Evolutionary conservation across 1,140 invertebrate genomes (phyloP).

Genomic region (Drosophila equinoxialis): DNA sequence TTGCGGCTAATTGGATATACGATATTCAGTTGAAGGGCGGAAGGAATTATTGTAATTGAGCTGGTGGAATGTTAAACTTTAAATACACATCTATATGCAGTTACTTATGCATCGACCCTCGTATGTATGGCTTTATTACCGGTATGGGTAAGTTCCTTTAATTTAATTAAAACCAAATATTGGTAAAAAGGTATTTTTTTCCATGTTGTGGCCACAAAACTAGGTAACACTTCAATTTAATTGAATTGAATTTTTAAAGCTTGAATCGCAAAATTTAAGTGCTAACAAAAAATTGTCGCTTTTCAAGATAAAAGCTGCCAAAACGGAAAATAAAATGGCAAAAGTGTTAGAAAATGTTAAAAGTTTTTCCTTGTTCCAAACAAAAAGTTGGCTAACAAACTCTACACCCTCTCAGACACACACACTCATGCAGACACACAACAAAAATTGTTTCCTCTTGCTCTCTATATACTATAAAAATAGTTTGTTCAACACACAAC

Average conservation of each 20-base stretch:
- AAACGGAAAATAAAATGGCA: slow-evolving; percentile 35
- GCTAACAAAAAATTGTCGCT: slow-evolving; percentile 27
- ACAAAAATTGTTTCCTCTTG: background rate
- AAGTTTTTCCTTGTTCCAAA: slow-evolving; percentile 59
- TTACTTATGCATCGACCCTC: background rate
- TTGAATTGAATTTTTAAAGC: slow-evolving; percentile 10
- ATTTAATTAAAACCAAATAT: slow-evolving; percentile 14
- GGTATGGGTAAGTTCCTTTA: slow-evolving; percentile 8
- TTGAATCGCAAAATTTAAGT: slow-evolving; percentile 30
- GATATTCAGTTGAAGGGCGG: background rate
- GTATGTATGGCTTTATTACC: background rate
- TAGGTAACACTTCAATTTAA: background rate
- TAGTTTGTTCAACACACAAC: slow-evolving; percentile 51
- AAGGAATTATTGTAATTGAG: background rate
- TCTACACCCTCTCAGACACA: slow-evolving; percentile 22
- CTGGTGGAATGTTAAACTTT: background rate
- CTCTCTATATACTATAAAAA: slow-evolving; percentile 6
- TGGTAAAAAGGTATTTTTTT: background rate
- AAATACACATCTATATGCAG: background rate
- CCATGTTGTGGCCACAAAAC: slow-evolving; percentile 4
- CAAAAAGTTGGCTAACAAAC: slow-evolving; percentile 61
- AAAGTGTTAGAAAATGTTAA: slow-evolving; percentile 53
- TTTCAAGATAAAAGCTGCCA: slow-evolving; percentile 42
- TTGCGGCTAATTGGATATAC: slow-evolving; percentile 10
- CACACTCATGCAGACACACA: background rate